phyloP scores from a whole-genome alignment of 2,888 invertebrate genomes.

The Copidosoma aretas region DNA sequence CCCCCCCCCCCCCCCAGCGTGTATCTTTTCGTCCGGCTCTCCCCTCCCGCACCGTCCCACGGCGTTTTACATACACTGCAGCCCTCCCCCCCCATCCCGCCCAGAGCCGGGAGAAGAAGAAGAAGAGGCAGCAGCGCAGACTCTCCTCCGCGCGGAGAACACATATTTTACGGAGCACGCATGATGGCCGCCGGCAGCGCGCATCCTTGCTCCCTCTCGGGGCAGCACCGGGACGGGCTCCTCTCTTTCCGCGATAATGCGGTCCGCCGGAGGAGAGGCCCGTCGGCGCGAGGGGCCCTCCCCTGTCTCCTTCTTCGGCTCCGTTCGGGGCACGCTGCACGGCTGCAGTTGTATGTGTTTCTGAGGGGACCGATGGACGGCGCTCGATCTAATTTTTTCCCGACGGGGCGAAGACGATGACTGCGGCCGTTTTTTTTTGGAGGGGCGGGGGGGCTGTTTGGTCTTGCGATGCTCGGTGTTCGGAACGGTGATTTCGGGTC shows the following conservation, averaged over 20 bases:
- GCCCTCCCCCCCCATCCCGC: constrained; percentile 41
- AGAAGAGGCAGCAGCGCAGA: neutral
- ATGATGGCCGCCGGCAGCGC: constrained; percentile 63
- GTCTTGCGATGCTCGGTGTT: no score
- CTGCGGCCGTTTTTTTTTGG: no score
- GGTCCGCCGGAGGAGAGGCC: constrained; percentile 1
- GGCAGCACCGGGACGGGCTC: no score
- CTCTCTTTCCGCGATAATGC: constrained; percentile 16
- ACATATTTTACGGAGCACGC: constrained; percentile 62
- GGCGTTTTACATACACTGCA: constrained; percentile 35
- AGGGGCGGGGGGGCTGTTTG: no score
- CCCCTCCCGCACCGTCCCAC: neutral
- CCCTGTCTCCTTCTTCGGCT: constrained; percentile 32
- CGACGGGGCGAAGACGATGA: no score
- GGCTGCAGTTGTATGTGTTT: no score
- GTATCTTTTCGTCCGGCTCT: no score
- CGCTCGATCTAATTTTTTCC: no score
- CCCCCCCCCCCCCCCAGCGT: constrained; percentile 2
- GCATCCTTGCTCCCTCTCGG: constrained; percentile 54
- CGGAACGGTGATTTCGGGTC: no score
- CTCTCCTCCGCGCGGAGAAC: constrained; percentile 48
- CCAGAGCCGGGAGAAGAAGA: no score
- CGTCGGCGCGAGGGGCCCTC: constrained; percentile 34
- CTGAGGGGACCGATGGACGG: neutral
- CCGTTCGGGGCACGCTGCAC: no score